These are phyloP conservation scores for Fringilla coelebs DNA, from an alignment of 2,797 vertebrate species.

Conservation along the genomic window DNA sequence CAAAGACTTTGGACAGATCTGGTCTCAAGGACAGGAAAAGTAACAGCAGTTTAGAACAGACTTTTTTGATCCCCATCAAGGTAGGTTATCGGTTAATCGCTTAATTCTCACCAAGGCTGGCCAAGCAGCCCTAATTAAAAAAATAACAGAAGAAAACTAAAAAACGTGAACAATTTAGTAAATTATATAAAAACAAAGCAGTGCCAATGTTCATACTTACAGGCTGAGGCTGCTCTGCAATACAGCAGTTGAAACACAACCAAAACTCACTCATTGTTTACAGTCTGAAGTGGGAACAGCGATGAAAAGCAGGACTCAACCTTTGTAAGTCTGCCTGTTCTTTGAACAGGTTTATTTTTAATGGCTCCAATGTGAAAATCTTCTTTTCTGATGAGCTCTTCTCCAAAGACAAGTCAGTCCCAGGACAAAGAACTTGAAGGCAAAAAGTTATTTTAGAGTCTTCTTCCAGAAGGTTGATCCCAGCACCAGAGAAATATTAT, in stretches of 20 bases:
- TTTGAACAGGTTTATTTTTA: slow-evolving; percentile 21
- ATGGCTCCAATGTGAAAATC: neutral
- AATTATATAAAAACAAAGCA: neutral
- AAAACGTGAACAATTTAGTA: neutral
- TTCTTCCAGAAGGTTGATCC: slow-evolving; percentile 36
- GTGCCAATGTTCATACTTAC: slow-evolving; percentile 75
- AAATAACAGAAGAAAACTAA: neutral
- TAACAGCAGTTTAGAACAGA: neutral
- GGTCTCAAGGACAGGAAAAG: neutral
- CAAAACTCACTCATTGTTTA: slow-evolving; percentile 88
- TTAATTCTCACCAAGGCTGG: neutral
- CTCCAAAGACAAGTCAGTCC: neutral
- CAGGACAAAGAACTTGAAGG: slow-evolving; percentile 10
- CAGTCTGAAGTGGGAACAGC: slow-evolving; percentile 68
- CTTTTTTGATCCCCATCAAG: neutral
- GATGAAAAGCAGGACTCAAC: slow-evolving; percentile 34
- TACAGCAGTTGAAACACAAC: slow-evolving; percentile 94
- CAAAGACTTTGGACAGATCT: neutral
- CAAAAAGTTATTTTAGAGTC: neutral
- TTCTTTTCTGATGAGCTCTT: slow-evolving; percentile 3
- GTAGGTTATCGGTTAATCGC: neutral
- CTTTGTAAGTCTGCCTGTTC: neutral
- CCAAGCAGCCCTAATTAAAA: neutral
- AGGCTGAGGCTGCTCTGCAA: slow-evolving; percentile 87
- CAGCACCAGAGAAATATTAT: slow-evolving; percentile 42